Base-by-base conservation (phyloP, 2,888 invertebrate genomes). In the Orchesella flavescens region DNA sequence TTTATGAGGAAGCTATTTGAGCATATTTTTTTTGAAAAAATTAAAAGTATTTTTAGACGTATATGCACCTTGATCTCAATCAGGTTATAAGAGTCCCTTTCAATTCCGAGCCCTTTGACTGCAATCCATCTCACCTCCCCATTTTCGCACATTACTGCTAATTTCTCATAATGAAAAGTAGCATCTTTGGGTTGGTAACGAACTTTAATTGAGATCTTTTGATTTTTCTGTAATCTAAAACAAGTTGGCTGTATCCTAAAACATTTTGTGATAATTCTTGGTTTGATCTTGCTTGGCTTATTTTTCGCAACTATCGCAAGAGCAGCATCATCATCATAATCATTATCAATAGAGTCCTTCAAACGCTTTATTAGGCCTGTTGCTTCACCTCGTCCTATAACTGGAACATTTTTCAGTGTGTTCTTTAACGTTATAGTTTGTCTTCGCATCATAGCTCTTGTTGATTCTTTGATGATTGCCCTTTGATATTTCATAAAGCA, bases 71-170 rank as follows among this genome's bases (percentile, higher is more conserved):
- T 55, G 12, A 83, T 19, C 23, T 84, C 84, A 55, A 78, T 13
- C 1, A 84, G 65, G 34, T 65, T 34, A 13, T 69, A 46, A 12
- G 69, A 82, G 23, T 55, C 59, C 13, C 66, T 24, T 9, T 85
- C 87, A 43, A 86, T 72, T 12, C 85, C 86, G 15, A 84, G 59
- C 13, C 87, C 87, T 75, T 80, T 80, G 5, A 86, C 78, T 5
- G 84, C 84, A 44, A 86, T 72, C 86, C 86, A 87, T 7, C 87
- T 77, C 24, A 86, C 83, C 68, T 87, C 86, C 19, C 86, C 86
- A 79, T 86, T 87, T 59, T 87, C 87, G 83, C 87, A 87, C n/a
- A 87, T 34, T 13, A 87, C 21, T 3, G 83, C 86, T 2, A 87
- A 44, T 63, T 87, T 87, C 23, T 80, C 78, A 66, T 81, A 65